Conservation (phyloP, 2,113 vertebrate species). For the Marcusenius ussheri region DNA sequence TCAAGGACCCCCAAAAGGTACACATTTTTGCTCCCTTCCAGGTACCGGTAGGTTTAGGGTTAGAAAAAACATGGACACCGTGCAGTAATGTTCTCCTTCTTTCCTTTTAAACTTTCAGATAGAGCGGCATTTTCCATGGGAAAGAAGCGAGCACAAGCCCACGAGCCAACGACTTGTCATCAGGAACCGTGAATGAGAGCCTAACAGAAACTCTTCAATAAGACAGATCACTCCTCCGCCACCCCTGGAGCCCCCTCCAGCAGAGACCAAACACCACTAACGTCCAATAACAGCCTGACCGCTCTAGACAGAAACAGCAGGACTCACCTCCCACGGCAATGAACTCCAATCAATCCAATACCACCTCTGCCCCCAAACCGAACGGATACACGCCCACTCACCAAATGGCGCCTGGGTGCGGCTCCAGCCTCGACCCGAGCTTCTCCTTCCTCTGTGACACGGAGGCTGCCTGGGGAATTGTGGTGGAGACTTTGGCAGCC, state of each 20-base stretch:
- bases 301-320: neutral
- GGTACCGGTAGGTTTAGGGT: neutral
- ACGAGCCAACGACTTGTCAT: neutral
- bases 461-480: slow-evolving; percentile 68
- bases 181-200: neutral
- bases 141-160: neutral
- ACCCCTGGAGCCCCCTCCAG: slow-evolving; percentile 31
- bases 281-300: neutral
- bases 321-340: slow-evolving; percentile 30
- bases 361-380: neutral
- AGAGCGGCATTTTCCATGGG: neutral
- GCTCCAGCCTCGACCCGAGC: slow-evolving; percentile 33
- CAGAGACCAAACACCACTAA: neutral
- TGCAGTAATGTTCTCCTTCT: neutral
- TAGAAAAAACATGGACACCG: neutral
- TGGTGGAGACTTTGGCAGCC: slow-evolving; percentile 68
- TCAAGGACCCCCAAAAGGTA: neutral
- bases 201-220: neutral
- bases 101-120: neutral
- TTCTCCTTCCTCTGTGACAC: slow-evolving; percentile 72
- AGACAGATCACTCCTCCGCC: neutral
- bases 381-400: neutral
- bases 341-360: rapidly evolving
- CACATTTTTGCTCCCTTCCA: neutral
- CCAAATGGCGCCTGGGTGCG: slow-evolving; percentile 32